Evolutionary conservation across 2,888 invertebrate genomes (phyloP).

Genomic region (Adelphocoris suturalis): DNA sequence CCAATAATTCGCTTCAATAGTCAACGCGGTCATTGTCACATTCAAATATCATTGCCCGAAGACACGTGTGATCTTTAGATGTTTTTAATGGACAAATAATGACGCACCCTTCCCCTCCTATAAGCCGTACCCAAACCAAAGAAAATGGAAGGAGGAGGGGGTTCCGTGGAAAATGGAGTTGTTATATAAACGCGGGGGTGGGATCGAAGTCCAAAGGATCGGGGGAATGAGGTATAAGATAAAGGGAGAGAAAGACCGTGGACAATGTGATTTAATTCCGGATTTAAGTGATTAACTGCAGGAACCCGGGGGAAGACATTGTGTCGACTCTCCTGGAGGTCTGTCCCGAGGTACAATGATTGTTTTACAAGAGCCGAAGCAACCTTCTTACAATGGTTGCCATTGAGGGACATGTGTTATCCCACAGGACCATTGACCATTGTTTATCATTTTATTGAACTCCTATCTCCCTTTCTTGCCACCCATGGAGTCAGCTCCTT

Average conservation of each 20-base stretch:
- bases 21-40: constrained; percentile 58
- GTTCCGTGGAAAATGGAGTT: constrained; percentile 58
- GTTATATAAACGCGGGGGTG: constrained; percentile 58
- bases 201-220: neutral
- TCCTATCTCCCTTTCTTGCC: constrained; percentile 61
- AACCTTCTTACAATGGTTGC: constrained; percentile 68
- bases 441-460: constrained; percentile 71
- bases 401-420: constrained; percentile 70
- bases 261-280: constrained; percentile 71
- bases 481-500: constrained; percentile 59
- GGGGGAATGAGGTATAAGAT: constrained; percentile 66
- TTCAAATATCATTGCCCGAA: constrained; percentile 40
- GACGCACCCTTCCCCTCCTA: neutral
- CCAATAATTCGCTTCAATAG: constrained; percentile 47
- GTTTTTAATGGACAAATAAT: constrained; percentile 49
- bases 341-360: constrained; percentile 64
- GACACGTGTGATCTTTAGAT: constrained; percentile 28
- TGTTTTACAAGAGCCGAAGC: constrained; percentile 69
- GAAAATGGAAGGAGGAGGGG: constrained; percentile 14
- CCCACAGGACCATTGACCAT: constrained; percentile 69
- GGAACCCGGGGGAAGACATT: constrained; percentile 65
- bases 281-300: constrained; percentile 71
- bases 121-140: neutral
- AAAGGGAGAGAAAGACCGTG: constrained; percentile 72
- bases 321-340: constrained; percentile 71